Evolutionary conservation across 1,140 invertebrate genomes (phyloP).

Genomic region (Hypothenemus hampei): DNA sequence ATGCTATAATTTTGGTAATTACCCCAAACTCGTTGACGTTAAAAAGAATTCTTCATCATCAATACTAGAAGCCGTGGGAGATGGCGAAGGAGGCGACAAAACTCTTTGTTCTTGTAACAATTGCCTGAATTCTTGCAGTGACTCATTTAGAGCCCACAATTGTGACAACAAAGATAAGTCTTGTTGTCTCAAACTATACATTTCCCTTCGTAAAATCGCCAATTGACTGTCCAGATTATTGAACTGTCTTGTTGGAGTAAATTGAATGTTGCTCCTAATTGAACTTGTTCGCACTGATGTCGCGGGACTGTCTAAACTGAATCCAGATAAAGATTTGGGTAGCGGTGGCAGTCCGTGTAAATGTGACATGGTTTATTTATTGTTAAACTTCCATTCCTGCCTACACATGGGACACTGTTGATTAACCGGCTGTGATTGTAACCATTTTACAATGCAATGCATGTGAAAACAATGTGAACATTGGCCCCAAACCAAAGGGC

Average conservation of each 20-base stretch:
- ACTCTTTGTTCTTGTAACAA: slow-evolving; percentile 59
- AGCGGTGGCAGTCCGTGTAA: slow-evolving; percentile 68
- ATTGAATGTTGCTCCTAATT: slow-evolving; percentile 25
- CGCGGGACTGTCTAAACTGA: slow-evolving; percentile 51
- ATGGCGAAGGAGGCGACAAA: slow-evolving; percentile 57
- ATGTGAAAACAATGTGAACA: slow-evolving; percentile 99
- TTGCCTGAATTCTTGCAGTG: slow-evolving; percentile 78
- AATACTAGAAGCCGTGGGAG: slow-evolving; percentile 54
- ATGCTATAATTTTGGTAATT: too few species aligned
- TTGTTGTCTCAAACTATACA: slow-evolving; percentile 78
- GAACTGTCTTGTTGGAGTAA: slow-evolving; percentile 47
- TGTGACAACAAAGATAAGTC: slow-evolving; percentile 81
- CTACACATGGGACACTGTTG: slow-evolving; percentile 98
- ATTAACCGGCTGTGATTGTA: slow-evolving; percentile 91
- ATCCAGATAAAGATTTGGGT: slow-evolving; percentile 77
- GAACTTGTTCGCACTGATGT: slow-evolving; percentile 32
- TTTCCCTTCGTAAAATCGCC: slow-evolving; percentile 74
- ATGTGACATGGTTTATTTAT: slow-evolving; percentile 63
- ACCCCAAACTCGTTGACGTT: slow-evolving; percentile 28
- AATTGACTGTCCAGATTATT: slow-evolving; percentile 75
- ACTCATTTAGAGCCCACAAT: slow-evolving; percentile 81
- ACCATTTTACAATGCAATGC: slow-evolving; percentile 99
- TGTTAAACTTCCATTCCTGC: slow-evolving; percentile 98
- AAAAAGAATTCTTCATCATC: slow-evolving; percentile 47
- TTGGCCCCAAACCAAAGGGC: slow-evolving; percentile 96